Base-by-base conservation (phyloP, 2,888 invertebrate species). In the Epirrhoe alternata region DNA sequence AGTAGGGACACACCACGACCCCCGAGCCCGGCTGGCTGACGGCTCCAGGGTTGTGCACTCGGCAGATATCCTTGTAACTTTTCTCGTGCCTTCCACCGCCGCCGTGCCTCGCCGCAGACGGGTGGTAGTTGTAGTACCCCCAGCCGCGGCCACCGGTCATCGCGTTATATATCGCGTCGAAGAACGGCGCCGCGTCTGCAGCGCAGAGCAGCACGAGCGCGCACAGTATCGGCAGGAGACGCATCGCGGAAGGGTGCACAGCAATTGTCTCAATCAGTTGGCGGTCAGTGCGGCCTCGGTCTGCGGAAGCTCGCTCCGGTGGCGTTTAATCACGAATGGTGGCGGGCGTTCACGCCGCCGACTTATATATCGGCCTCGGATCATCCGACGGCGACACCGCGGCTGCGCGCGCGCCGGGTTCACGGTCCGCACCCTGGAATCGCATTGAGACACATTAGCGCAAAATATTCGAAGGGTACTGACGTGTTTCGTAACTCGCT, bases 51-150 rank as follows among this genome's bases (percentile, higher is more conserved):
- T 88, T 95, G 72, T 96, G 94, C 6, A 96, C 94, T 64, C 95
- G 93, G 80, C 97, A 97, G 71, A 97, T 95, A 58, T 95, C 94
- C 79, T 95, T 95, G 86, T 95, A 97, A 0, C 57, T 84, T 87
- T 88, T 94, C 76, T 77, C 87, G 78, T 70, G 84, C 75, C 10
- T 8, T 17, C 50, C 30, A 1, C 45, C 14, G 30, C 57, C 24
- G 17, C 16, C n/a, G 50, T 42, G 38, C 12, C 38, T 10, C n/a
- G 55, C 38, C 2, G 14, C 30, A 14, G 16, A 16, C 17, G 24
- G 51, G 51, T 30, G 10, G 51, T 51, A 38, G 54, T 54, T 38
- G 54, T 61, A 35, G n/a, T 62, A 51, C 3, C 56, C 42, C 56
- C 56, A 56, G 66, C 88, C 80, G 0, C 84, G 73, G 68, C 91